Base-by-base conservation (phyloP, 1,140 invertebrate genomes). In the Hestina assimilis region DNA sequence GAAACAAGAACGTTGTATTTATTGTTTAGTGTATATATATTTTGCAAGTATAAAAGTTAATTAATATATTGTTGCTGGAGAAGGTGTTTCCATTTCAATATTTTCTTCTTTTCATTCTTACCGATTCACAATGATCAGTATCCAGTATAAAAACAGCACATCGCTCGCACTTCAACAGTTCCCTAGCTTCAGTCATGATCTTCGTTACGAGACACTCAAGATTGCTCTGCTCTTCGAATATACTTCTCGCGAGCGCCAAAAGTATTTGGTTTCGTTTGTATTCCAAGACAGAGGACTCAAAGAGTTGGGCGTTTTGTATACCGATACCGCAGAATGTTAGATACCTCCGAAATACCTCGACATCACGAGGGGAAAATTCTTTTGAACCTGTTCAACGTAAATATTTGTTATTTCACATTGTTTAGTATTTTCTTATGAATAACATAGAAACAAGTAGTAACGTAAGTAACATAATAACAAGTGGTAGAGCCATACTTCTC, bases 281-380 rank as follows among this genome's bases (percentile, higher is more conserved):
- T 79, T 99, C 97, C 57, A 96, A 91, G 7, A 97, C 94, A 15
- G 97, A 98, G 55, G 97, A 93, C 89, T 98, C 96, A 86, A 98
- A 98, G 1, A 98, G 91, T 86, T 98, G 97, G 33, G 97, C 97
- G 89, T 99, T 99, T 88, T 98, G 97, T 66, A 99, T 96, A 4
- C 97, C 97, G 63, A 99, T 98, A 3, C 97, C 97, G 84, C 97
- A 98, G 87, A 99, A 99, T 3, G 96, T 98, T 11, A 99, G 90
- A 86, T 99, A 99, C 14, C 96, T 90, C 52, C 93, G 91, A 72
- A 95, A 95, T 15, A 95, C 92, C 90, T 98, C 95, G 40, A 98
- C 95, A 80, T 99, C 97, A 59, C 93, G 93, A 4, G 94, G 90
- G 0, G 95, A 96, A 82, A 99, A 99, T 71, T 96, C 93, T 72